These are phyloP conservation scores for Celastrina argiolus DNA, from an alignment of 2,888 invertebrate genomes.

Conservation along the genomic window DNA sequence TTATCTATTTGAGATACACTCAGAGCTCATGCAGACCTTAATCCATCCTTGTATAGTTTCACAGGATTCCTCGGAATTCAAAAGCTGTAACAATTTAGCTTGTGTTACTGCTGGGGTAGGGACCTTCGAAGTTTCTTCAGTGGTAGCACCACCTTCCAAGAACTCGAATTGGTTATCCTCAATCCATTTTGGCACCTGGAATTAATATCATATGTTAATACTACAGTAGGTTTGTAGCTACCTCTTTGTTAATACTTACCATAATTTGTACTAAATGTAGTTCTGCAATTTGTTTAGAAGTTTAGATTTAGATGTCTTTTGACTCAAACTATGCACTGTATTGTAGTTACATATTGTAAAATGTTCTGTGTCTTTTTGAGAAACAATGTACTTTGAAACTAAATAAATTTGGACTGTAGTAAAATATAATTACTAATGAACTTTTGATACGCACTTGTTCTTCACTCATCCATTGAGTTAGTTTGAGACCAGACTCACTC, in stretches of 20 bases:
- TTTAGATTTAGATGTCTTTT: too few relatives aligned
- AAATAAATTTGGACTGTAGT: too few relatives aligned
- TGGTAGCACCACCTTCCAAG: conserved; percentile 50
- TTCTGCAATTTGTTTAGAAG: too few relatives aligned
- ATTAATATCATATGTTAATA: not conserved
- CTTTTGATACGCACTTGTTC: conserved; percentile 49
- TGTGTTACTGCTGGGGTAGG: conserved; percentile 59
- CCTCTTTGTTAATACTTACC: too few relatives aligned
- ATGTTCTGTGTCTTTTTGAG: too few relatives aligned
- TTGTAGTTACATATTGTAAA: too few relatives aligned
- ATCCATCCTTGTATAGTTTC: conserved; percentile 71
- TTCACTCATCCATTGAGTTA: conserved; percentile 66
- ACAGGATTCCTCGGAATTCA: conserved; percentile 61
- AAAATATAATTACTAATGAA: too few relatives aligned
- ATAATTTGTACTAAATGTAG: too few relatives aligned
- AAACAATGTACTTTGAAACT: too few relatives aligned
- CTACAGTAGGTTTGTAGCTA: too few relatives aligned
- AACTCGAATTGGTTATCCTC: conserved; percentile 65
- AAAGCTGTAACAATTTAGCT: conserved; percentile 59
- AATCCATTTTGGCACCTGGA: conserved; percentile 59
- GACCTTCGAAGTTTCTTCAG: conserved; percentile 51
- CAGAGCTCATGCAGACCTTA: conserved; percentile 44
- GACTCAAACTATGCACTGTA: too few relatives aligned
- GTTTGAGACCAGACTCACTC: conserved; percentile 60
- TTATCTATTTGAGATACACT: not conserved